Evolutionary conservation across 2,797 vertebrate genomes (phyloP).

Genomic region (Champsocephalus gunnari): DNA sequence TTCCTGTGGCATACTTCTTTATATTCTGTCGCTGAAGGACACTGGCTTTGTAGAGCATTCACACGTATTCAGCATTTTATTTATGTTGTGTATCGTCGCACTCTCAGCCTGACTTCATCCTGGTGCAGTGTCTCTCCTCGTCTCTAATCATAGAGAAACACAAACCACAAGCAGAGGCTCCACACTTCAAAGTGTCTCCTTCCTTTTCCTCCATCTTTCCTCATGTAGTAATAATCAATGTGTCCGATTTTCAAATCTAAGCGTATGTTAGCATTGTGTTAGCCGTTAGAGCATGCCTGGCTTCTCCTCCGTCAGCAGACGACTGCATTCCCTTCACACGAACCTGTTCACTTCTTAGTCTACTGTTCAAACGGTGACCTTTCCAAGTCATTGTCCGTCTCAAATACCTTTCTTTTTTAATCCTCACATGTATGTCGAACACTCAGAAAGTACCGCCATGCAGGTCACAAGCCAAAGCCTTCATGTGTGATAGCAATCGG

Average conservation of each 20-base stretch:
- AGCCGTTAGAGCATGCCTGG: not conserved
- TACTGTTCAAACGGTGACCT: constrained; percentile 10
- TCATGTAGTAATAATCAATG: constrained; percentile 53
- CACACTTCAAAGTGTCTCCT: constrained; percentile 22
- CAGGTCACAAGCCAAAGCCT: constrained; percentile 32
- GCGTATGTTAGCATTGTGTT: constrained; percentile 16
- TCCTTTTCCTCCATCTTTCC: constrained; percentile 8
- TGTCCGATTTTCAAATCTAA: constrained; percentile 41
- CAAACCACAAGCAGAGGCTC: constrained; percentile 1
- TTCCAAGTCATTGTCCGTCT: not conserved
- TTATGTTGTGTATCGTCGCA: not conserved
- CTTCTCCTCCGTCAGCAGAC: constrained; percentile 6
- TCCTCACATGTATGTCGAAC: not conserved
- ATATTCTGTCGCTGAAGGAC: too few relatives aligned
- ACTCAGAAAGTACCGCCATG: not conserved
- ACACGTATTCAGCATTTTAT: too few relatives aligned
- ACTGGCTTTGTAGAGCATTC: too few relatives aligned
- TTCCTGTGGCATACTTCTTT: too few relatives aligned
- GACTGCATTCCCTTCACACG: not conserved
- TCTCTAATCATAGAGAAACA: constrained; percentile 35
- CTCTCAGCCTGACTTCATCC: constrained; percentile 7
- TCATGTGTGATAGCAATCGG: constrained; percentile 27
- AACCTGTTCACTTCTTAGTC: not conserved
- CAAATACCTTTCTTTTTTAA: not conserved
- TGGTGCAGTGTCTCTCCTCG: constrained; percentile 22